Percentiles rank a stretch among this genome's conserved stretches.
phyloP scores from a whole-genome alignment of 2,113 vertebrate species.

The Thomomys bottae region DNA sequence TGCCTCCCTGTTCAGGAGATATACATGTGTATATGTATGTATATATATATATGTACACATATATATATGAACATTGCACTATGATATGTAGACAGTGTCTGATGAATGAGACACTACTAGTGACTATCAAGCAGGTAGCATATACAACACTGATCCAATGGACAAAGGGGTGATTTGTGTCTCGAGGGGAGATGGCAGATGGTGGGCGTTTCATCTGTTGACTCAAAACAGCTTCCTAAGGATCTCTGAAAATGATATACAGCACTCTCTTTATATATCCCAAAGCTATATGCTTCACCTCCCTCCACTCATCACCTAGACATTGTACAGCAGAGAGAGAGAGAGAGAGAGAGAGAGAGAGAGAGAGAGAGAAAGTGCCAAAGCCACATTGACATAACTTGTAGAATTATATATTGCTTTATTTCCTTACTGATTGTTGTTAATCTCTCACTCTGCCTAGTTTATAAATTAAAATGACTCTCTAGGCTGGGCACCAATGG shows the following conservation, averaged over 20 bases:
- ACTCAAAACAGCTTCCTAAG: background rate
- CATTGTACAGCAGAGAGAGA: background rate
- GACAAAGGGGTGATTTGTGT: too few species aligned
- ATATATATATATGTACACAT: too few species aligned
- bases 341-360: background rate
- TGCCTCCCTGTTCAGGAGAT: background rate
- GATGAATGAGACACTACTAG: background rate
- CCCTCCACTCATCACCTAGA: background rate
- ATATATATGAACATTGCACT: background rate
- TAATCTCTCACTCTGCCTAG: background rate
- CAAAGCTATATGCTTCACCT: background rate
- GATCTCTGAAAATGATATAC: background rate
- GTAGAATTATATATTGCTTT: background rate
- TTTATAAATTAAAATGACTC: background rate
- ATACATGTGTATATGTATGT: too few species aligned
- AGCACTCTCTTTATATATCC: background rate
- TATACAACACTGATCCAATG: background rate
- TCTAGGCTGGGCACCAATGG: too few species aligned
- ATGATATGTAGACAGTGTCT: background rate
- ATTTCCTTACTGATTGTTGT: background rate
- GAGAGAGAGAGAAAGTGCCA: background rate
- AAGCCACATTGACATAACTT: too few species aligned
- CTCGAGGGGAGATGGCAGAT: too few species aligned
- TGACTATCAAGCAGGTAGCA: background rate
- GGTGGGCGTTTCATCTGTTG: background rate